Base-by-base conservation (phyloP, 2,797 vertebrate genomes). In the Varecia variegata region DNA sequence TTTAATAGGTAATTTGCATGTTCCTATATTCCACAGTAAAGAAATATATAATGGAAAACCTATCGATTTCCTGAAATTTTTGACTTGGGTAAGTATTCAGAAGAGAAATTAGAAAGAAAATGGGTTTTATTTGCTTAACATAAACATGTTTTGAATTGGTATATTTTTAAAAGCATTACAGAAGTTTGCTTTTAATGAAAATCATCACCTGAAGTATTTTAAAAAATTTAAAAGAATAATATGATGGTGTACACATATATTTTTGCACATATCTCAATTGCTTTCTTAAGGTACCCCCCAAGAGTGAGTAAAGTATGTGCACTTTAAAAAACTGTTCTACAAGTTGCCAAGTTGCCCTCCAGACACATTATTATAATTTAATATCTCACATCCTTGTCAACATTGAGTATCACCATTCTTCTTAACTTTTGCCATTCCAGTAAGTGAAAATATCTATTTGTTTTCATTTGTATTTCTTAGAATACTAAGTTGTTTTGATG, bases 131-230 rank as follows among this genome's bases (percentile, higher is more conserved):
- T 47, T 56, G 45, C 27, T 93, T 93, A 52, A 93, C 70, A 38
- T 25, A 91, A 95, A 86, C 6, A 67, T 62, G 17, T 87, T 96
- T 86, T 27, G 15, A 92, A 83, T 76, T 54, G 70, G 32, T 95
- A 23, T 67, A 77, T 71, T 50, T 96, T 50, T 74, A 32, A 67
- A 93, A 96, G 43, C 38, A 50, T 65, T 60, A 15, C 27, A 23
- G 21, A 88, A 67, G 18, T 82, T 65, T 92, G 23, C 38, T 82
- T 90, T 96, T 67, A 82, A 88, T 88, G 82, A 73, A 88, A 95
- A 60, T 73, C 30, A 77, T 35, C 68, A 74, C 54, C 17, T 47
- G 47, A 93, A 67, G 71, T 65, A 83, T 30, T 73, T 74, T n/a
- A 77, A 80, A 73, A 50, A 20, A 6, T 43, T 71, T 10, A 18